Base-by-base conservation (phyloP, 30 jellyfish, hydroid and myxozoan species). In the Pseudorhiza aurosa region DNA sequence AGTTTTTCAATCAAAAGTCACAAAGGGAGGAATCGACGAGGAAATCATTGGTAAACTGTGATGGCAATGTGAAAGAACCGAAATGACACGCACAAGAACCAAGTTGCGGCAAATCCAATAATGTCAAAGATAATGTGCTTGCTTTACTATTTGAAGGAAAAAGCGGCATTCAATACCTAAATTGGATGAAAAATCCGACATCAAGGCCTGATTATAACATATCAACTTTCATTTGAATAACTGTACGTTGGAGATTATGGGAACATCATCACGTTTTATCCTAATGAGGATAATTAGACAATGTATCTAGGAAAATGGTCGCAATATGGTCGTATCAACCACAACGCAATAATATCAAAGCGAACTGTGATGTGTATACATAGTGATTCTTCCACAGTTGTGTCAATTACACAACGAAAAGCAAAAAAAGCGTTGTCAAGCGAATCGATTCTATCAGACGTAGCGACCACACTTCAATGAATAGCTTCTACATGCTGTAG, bases 141-240 rank as follows among this genome's bases (percentile, higher is more conserved):
- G n/a, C n/a, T n/a, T n/a, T n/a, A n/a, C n/a, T 9, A 42, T n/a
- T 28, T 56, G 12, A 47, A 53, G 22, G 32, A 44, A 70, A 33
- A 44, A 50, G 83, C 83, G 70, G 71, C 72, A 36, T 46, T 28
- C 26, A 17, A 46, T 21, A 53, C 15, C 68, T 70, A 57, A 46
- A 44, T 17, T 32, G 35, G 83, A 70, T 70, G 83, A 70, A 70
- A 70, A 70, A 44, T 46, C 83, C 83, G 83, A 70, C 67, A 46
- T 70, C 56, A 70, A 15, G 29, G 51, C 67, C 56, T 33, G 83
- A 46, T 70, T 71, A 70, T 29, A 53, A 33, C 83, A 70, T 36
- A 70, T 47, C 47, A 45, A 70, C 47, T 49, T 47, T 44, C 71
- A 70, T 46, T 44, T 70, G 70, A 27, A 25, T 46, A 56, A 46